Evolutionary conservation across 1,140 invertebrate genomes (phyloP).

Genomic region (Drosophila subpulchrella): DNA sequence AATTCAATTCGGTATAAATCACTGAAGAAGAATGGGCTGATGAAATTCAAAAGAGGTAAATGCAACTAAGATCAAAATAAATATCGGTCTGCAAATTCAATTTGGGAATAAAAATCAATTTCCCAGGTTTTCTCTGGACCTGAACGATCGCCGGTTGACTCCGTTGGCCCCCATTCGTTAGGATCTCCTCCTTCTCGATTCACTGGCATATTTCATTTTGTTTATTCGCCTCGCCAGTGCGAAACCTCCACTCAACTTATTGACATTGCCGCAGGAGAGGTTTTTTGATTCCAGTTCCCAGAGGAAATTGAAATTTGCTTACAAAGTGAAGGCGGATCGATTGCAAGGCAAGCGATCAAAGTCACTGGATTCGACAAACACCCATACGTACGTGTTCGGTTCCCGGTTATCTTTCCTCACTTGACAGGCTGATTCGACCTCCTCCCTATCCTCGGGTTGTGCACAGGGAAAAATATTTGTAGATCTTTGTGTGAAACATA

Average conservation of each 20-base stretch:
- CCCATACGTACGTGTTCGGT: constrained; percentile 24
- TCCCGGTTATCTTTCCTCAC: constrained; percentile 30
- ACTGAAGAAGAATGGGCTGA: no score
- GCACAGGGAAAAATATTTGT: neutral
- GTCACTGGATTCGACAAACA: constrained; percentile 38
- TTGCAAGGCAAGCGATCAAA: constrained; percentile 61
- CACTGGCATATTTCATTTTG: constrained; percentile 67
- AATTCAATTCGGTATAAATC: neutral
- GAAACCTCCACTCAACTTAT: constrained; percentile 34
- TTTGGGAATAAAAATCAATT: constrained; percentile 69
- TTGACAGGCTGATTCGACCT: constrained; percentile 19
- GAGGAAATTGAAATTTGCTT: constrained; percentile 64
- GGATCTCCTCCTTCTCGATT: constrained; percentile 25
- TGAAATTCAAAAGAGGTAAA: neutral
- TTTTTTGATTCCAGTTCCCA: constrained; percentile 53
- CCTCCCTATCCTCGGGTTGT: constrained; percentile 9
- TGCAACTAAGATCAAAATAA: constrained; percentile 22
- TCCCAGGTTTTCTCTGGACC: constrained; percentile 16
- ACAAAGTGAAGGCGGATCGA: constrained; percentile 70
- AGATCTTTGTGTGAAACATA: no score
- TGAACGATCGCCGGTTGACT: constrained; percentile 73
- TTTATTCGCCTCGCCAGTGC: constrained; percentile 55
- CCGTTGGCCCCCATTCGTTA: constrained; percentile 68
- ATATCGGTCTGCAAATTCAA: constrained; percentile 60
- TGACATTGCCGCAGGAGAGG: constrained; percentile 42